Conservation (phyloP, 2,888 invertebrate genomes). For the Tineola bisselliella region DNA sequence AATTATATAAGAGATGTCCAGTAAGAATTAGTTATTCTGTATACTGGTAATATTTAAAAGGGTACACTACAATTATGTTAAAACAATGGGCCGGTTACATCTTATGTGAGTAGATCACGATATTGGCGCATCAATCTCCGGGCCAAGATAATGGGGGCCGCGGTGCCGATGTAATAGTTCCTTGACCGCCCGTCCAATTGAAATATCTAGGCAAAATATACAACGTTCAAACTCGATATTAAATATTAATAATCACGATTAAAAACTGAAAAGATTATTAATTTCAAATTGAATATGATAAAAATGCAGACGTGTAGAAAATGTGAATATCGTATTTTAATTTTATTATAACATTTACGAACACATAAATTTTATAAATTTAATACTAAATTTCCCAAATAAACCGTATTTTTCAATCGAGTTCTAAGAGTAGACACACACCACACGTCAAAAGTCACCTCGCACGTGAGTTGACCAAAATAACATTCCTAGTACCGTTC, state of each 20-base stretch:
- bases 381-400: neutral
- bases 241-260: neutral
- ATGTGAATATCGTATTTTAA: too few relatives aligned
- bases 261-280: too few relatives aligned
- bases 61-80: slow-evolving; percentile 8
- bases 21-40: neutral
- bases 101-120: slow-evolving; percentile 28
- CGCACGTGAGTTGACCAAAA: neutral
- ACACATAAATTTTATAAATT: neutral
- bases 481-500: slow-evolving; percentile 21
- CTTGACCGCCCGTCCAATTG: slow-evolving; percentile 44
- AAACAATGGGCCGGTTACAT: neutral
- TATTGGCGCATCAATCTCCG: slow-evolving; percentile 55
- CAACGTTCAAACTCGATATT: neutral
- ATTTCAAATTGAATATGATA: too few relatives aligned
- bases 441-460: neutral
- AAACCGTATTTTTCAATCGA: neutral
- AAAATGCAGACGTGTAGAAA: too few relatives aligned
- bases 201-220: slow-evolving; percentile 30
- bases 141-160: slow-evolving; percentile 45
- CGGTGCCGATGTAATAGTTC: slow-evolving; percentile 43
- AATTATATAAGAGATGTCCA: neutral
- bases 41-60: neutral
- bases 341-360: too few relatives aligned
- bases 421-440: neutral